Percentiles rank a stretch among this genome's conserved stretches.
Conservation (phyloP, 1,140 invertebrate species). For the Trinorchestia longiramus region DNA sequence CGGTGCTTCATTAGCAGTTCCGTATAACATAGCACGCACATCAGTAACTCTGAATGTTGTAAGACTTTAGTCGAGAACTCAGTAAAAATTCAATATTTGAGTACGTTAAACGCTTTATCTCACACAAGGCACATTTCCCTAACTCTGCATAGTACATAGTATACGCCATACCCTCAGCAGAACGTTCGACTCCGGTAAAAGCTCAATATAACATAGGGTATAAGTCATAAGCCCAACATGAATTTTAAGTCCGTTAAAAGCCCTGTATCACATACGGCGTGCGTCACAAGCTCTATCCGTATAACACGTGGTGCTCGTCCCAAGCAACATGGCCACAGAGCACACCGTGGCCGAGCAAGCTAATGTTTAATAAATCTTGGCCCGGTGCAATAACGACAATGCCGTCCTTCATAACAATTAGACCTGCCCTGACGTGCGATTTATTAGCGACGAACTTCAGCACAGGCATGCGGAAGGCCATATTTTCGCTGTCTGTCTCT, state of each 20-base stretch:
- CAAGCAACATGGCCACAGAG: background rate
- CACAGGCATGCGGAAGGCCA: background rate
- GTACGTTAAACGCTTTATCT: background rate
- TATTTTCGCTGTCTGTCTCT: background rate
- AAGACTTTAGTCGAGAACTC: background rate
- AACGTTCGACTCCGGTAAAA: background rate
- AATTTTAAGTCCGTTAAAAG: background rate
- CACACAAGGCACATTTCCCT: background rate
- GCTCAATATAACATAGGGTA: background rate
- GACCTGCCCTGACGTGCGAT: background rate
- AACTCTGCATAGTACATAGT: background rate
- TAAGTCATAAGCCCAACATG: background rate
- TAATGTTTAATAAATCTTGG: conserved; percentile 2
- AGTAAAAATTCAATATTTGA: background rate
- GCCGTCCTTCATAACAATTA: conserved; percentile 7
- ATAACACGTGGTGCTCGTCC: background rate
- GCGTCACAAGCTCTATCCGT: background rate
- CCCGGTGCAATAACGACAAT: background rate
- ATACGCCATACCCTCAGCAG: background rate
- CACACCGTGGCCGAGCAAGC: background rate
- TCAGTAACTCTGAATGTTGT: background rate
- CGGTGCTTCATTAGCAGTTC: background rate
- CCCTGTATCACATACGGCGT: background rate
- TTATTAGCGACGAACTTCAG: background rate
- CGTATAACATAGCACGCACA: background rate